Percentiles rank a stretch among this genome's conserved stretches.
phyloP scores from a whole-genome alignment of 2,888 invertebrate species.

The Yponomeuta malinellus region DNA sequence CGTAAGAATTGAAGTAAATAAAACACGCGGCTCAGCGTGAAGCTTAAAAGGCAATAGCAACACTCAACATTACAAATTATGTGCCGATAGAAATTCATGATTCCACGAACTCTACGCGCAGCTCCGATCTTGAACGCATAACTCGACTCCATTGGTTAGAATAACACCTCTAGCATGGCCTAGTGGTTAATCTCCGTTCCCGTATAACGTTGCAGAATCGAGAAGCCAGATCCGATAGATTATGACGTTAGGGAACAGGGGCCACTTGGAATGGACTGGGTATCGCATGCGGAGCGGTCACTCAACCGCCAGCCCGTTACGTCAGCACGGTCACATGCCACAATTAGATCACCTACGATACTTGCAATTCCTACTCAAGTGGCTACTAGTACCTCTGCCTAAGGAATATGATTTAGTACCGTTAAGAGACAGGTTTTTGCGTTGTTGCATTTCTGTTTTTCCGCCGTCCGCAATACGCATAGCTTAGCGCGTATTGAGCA shows the following conservation, averaged over 20 bases:
- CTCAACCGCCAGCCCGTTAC: constrained; percentile 69
- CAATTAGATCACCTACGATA: constrained; percentile 67
- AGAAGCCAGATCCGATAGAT: constrained; percentile 37
- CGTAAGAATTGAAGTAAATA: background rate
- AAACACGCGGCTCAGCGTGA: background rate
- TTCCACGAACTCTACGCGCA: constrained; percentile 31
- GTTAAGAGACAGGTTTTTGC: constrained; percentile 55
- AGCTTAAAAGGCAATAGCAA: background rate
- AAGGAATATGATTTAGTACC: constrained; percentile 59
- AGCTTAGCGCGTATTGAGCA: constrained; percentile 19
- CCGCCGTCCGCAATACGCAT: background rate
- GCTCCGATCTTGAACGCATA: constrained; percentile 10
- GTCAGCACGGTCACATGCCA: constrained; percentile 56
- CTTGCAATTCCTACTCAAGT: constrained; percentile 60
- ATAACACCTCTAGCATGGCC: constrained; percentile 7
- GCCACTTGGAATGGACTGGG: constrained; percentile 35
- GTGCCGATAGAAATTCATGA: constrained; percentile 30
- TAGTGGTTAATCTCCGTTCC: constrained; percentile 38
- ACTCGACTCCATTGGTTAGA: constrained; percentile 4
- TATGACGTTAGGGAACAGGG: background rate
- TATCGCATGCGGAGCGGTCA: constrained; percentile 63
- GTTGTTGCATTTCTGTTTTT: constrained; percentile 16
- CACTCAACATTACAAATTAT: constrained; percentile 44
- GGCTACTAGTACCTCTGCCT: constrained; percentile 26
- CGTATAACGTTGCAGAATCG: constrained; percentile 44